Conservation (phyloP, 2,888 invertebrate species). For the Coelopa pilipes region DNA sequence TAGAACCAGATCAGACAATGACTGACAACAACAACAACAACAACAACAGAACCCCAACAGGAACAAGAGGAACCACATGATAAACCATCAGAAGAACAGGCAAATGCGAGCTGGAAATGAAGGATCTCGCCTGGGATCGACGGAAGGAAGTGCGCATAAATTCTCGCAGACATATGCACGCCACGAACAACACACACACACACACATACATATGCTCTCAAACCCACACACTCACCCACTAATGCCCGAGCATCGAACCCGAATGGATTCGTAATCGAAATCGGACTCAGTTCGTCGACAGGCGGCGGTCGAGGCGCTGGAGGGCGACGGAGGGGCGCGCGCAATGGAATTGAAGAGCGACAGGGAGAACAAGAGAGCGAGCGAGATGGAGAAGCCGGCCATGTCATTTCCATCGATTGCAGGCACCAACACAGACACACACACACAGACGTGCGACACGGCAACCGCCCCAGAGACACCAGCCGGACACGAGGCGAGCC, state of each 20-base stretch:
- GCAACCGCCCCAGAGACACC: neutral
- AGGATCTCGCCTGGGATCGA: neutral
- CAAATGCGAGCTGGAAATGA: neutral
- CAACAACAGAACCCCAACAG: neutral
- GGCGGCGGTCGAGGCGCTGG: neutral
- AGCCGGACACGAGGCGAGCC: neutral
- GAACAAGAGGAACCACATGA: neutral
- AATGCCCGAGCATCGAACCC: neutral
- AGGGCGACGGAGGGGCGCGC: neutral
- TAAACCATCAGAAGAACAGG: neutral
- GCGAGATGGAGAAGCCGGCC: conserved; percentile 9
- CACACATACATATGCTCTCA: conserved; percentile 5
- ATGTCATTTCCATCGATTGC: conserved; percentile 23
- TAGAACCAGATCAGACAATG: conserved; percentile 14
- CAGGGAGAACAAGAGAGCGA: neutral
- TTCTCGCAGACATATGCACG: conserved; percentile 21
- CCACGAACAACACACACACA: conserved; percentile 19
- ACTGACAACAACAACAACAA: conserved; percentile 22
- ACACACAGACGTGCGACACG: neutral
- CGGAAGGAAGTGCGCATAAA: conserved; percentile 29
- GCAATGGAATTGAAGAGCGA: too few relatives aligned
- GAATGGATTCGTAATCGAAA: neutral
- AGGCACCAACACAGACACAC: conserved; percentile 14
- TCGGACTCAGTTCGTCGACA: neutral
- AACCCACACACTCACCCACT: conserved; percentile 14